Conservation (phyloP, 2,888 invertebrate genomes). For the Apodemia duryi region DNA sequence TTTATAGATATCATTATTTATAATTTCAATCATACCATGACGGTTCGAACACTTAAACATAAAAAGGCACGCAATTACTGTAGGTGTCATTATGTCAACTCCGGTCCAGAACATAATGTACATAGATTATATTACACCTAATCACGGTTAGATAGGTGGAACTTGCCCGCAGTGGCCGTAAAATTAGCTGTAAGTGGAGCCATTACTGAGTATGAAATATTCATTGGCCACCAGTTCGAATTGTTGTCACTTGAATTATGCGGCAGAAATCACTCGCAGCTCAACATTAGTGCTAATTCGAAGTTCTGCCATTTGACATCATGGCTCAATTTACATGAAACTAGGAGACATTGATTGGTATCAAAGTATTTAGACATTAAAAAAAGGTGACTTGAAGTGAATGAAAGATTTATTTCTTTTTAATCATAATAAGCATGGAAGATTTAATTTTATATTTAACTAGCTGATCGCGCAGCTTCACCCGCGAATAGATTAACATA, state of each 20-base stretch:
- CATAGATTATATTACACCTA: conserved; percentile 28
- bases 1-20: conserved; percentile 15
- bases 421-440: too few relatives aligned
- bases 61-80: conserved; percentile 8
- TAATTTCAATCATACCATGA: conserved; percentile 14
- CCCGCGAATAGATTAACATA: too few relatives aligned
- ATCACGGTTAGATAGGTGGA: conserved; percentile 27
- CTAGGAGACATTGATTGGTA: not conserved
- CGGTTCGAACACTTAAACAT: conserved; percentile 8
- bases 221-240: conserved; percentile 63
- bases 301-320: conserved; percentile 38
- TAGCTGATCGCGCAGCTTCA: too few relatives aligned
- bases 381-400: too few relatives aligned
- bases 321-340: conserved; percentile 17
- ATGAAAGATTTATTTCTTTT: too few relatives aligned
- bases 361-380: too few relatives aligned
- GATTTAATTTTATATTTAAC: too few relatives aligned
- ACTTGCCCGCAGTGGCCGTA: conserved; percentile 38
- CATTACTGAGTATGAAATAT: conserved; percentile 68
- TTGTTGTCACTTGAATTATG: conserved; percentile 69
- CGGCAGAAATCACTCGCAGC: conserved; percentile 61
- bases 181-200: conserved; percentile 52
- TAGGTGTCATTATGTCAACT: conserved; percentile 13
- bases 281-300: conserved; percentile 63
- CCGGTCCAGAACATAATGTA: conserved; percentile 19